phyloP scores from a whole-genome alignment of 30 jellyfish, hydroid and myxozoan genomes.

The Chironex yamaguchii region DNA sequence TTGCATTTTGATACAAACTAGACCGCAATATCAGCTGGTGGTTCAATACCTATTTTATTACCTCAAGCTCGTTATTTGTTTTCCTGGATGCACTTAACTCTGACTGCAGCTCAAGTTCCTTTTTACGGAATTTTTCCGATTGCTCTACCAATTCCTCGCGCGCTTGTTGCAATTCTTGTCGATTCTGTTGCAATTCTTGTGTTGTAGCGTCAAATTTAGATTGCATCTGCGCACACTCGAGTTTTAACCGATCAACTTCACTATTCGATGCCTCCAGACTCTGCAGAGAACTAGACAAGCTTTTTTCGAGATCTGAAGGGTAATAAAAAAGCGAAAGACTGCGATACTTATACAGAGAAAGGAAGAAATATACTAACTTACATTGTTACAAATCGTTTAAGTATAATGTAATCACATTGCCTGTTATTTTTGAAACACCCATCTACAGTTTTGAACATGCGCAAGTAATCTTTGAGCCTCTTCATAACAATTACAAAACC shows the following conservation, averaged over 20 bases:
- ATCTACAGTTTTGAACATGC: neutral
- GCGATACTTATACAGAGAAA: no score
- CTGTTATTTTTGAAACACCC: no score
- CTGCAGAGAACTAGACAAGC: slow-evolving; percentile 88
- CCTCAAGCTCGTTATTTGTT: slow-evolving; percentile 90
- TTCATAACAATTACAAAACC: neutral
- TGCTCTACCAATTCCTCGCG: slow-evolving; percentile 82
- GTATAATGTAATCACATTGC: no score
- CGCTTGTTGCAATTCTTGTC: slow-evolving; percentile 82
- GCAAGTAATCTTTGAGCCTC: neutral
- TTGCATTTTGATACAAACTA: no score
- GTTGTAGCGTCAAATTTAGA: slow-evolving; percentile 78
- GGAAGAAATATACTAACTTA: no score
- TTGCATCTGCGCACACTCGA: slow-evolving; percentile 84
- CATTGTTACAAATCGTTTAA: no score
- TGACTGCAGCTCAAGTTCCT: slow-evolving; percentile 83
- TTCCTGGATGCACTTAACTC: slow-evolving; percentile 83
- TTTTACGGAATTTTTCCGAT: slow-evolving; percentile 82
- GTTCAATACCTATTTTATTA: no score
- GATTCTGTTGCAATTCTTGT: slow-evolving; percentile 72
- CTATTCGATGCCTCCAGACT: slow-evolving; percentile 88
- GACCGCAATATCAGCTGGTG: no score
- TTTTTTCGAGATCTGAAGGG: slow-evolving; percentile 75
- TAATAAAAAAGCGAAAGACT: no score
- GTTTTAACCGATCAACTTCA: slow-evolving; percentile 83